Conservation (phyloP, 2,113 vertebrate species). For the Bubo bubo region DNA sequence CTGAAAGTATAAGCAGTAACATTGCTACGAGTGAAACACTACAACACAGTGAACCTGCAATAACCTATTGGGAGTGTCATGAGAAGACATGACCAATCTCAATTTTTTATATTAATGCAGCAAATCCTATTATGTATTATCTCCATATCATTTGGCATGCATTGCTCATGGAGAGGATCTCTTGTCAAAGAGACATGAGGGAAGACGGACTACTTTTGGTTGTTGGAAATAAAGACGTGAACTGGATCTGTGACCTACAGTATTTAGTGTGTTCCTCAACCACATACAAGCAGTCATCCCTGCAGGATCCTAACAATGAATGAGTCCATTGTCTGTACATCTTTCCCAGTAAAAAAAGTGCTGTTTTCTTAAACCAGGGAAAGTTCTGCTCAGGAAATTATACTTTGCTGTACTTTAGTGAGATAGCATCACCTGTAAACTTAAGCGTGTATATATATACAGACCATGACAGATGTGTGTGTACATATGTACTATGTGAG, state of each 20-base stretch:
- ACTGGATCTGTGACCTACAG: not conserved
- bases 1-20: not conserved
- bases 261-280: not conserved
- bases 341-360: not conserved
- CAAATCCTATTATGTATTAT: slow-evolving; percentile 4
- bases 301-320: not conserved
- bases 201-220: slow-evolving; percentile 18
- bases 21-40: not conserved
- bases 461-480: not conserved
- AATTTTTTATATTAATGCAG: not conserved
- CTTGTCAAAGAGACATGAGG: not conserved
- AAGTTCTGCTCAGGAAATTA: not conserved
- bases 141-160: not conserved
- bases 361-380: not conserved
- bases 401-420: not conserved
- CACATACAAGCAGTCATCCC: not conserved
- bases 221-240: not conserved
- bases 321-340: not conserved
- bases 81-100: not conserved
- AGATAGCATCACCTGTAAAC: not conserved
- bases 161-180: not conserved
- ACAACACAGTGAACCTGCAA: not conserved
- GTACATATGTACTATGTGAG: not conserved
- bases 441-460: not conserved
- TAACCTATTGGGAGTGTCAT: not conserved